Percentiles rank a stretch among this genome's conserved stretches.
Conservation (phyloP, 2,797 vertebrate genomes). For the Trachops cirrhosus region DNA sequence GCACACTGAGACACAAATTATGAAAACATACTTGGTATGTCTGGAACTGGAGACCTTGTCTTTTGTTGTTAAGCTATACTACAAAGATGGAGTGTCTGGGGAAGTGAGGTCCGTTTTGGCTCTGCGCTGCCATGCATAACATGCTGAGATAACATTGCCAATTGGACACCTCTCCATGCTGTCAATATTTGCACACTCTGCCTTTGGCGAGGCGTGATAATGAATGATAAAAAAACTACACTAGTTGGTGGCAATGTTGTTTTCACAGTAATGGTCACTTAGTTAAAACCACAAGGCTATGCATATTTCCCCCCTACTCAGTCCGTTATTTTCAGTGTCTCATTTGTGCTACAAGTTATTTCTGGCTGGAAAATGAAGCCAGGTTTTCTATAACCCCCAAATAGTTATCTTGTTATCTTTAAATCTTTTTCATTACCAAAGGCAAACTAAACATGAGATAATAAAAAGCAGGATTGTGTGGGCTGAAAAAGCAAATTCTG, state of each 20-base stretch:
- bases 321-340: constrained; percentile 35
- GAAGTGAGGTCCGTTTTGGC: constrained; percentile 21
- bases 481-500: constrained; percentile 57
- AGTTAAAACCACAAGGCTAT: constrained; percentile 32
- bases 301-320: constrained; percentile 39
- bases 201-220: constrained; percentile 21
- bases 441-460: constrained; percentile 62
- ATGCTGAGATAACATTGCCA: constrained; percentile 1
- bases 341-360: constrained; percentile 63
- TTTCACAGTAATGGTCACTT: constrained; percentile 57
- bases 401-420: constrained; percentile 69
- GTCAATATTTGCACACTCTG: neutral
- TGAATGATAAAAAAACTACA: constrained; percentile 49
- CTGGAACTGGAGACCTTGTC: constrained; percentile 29
- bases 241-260: constrained; percentile 56
- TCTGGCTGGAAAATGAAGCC: constrained; percentile 57
- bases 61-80: constrained; percentile 60
- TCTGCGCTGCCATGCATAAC: constrained; percentile 19
- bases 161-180: constrained; percentile 7
- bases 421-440: constrained; percentile 57
- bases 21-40: constrained; percentile 56
- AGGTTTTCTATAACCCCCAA: constrained; percentile 49
- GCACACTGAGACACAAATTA: constrained; percentile 48
- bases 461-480: constrained; percentile 59
- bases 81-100: constrained; percentile 37